Conservation (phyloP, 2,797 vertebrate species). For the Alauda arvensis region DNA sequence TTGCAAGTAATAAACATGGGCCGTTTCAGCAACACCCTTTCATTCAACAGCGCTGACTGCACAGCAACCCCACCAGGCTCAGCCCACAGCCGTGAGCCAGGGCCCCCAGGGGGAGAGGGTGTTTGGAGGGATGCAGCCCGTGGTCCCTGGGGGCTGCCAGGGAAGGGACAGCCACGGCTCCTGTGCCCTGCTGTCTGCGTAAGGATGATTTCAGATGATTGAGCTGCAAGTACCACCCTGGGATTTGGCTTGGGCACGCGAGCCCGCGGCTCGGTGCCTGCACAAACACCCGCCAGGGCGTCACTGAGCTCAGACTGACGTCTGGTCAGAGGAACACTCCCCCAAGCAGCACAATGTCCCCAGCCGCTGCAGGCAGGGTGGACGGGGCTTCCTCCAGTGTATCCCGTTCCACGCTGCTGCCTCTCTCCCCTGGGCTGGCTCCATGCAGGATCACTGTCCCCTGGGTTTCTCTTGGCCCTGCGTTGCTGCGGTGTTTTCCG, state of each 20-base stretch:
- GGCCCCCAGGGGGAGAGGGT: background rate
- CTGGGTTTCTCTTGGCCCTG: background rate
- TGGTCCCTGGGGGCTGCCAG: background rate
- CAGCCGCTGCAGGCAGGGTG: accelerated
- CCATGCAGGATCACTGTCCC: background rate
- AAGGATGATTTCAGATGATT: background rate
- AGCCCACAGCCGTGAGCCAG: background rate
- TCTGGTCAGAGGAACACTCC: background rate
- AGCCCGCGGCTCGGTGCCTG: background rate
- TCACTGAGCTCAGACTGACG: background rate
- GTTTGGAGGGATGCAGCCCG: background rate
- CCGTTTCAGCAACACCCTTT: background rate
- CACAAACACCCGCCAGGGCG: background rate
- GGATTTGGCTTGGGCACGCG: background rate
- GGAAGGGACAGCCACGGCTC: background rate
- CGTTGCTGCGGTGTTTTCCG: background rate
- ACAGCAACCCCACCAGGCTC: background rate
- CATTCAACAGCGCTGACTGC: background rate
- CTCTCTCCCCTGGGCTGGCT: background rate
- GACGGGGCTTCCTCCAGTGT: background rate
- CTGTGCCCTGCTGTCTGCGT: background rate
- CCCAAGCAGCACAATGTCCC: background rate
- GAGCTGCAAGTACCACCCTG: background rate
- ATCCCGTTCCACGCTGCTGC: background rate
- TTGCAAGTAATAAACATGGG: background rate